Base-by-base conservation (phyloP, 2,113 vertebrate genomes). In the Prinia subflava region DNA sequence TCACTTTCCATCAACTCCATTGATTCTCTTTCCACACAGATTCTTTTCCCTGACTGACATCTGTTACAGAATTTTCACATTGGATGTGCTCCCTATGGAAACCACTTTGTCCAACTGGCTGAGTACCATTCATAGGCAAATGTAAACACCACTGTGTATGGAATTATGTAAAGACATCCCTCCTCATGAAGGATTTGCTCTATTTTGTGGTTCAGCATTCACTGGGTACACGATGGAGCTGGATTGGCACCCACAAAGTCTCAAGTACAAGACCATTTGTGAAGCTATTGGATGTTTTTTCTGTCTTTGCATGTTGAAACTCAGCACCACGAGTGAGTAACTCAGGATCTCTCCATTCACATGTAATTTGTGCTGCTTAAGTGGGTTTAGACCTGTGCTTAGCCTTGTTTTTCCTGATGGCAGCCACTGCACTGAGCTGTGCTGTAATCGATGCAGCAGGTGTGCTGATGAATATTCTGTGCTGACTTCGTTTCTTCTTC, bases 141-240 rank as follows among this genome's bases (percentile, higher is more conserved):
- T 35, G n/a, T 13, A 81, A 53, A 73, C 57, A 24, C 39, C 42
- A 25, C 19, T 55, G 1, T 12, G 10, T 17, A n/a, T 33, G 63
- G 41, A 62, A 59, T 33, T 21, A 46, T 15, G 10, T 20, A 15
- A 31, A 59, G 41, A 24, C 14, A 11, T 74, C n/a, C 15, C 24
- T 69, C 31, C 25, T 18, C 4, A 20, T 5, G 13, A n/a, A 24
- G 50, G n/a, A 35, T 65, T 77, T 81, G 35, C 24, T 69, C n/a
- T 16, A 27, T 53, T 80, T 22, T 30, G 42, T 59, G 25, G 39
- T 63, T 81, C 55, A 35, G 35, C 49, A 50, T 46, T 74, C 41
- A 49, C 24, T 13, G 35, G 33, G 16, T 28, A 23, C 11, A n/a
- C 0, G 6, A n/a, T 0, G 2, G 50, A 64, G 19, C 15, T 60